Base-by-base conservation (phyloP, 2,888 invertebrate genomes). In the Terebella lapidaria region DNA sequence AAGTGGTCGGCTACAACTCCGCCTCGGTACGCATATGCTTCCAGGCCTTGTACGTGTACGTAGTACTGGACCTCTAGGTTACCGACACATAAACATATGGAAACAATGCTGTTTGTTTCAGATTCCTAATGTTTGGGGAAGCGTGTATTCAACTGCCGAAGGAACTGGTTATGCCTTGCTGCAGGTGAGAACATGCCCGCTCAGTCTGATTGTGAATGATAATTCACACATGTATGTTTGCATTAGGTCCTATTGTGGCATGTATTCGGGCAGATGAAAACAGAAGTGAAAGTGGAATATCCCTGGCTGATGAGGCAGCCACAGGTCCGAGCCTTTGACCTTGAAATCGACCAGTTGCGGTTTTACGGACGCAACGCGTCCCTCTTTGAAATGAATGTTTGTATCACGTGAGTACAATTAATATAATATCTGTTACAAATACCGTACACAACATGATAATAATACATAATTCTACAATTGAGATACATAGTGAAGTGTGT, bases 351-450 rank as follows among this genome's bases (percentile, higher is more conserved):
- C 67, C 59, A 71, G 30, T 58, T 72, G 2, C 56, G 56, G 30
- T 76, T 72, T 62, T 63, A 69, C 75, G 95, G 95, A 57, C 85
- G 94, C 77, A 96, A 96, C 85, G 91, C 91, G 85, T 95, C 95
- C 76, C 72, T 72, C 24, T 70, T 95, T 73, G 87, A 88, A 52
- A 92, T 91, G 81, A 84, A 87, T 64, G 87, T 89, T 57, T 95
- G 95, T 81, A 35, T 58, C 27, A 59, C 58, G 64, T 64, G 27
- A 45, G 54, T 20, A 22, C 42, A 35, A 15, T n/a, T n/a, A n/a
- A n/a, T n/a, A n/a, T n/a, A n/a, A n/a, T n/a, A n/a, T n/a, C n/a
- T n/a, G n/a, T n/a, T n/a, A n/a, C n/a, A n/a, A n/a, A n/a, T n/a
- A n/a, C n/a, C n/a, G n/a, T n/a, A n/a, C n/a, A n/a, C n/a, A n/a